Conservation (phyloP, 2,888 invertebrate genomes). For the Nymphalis c-album region DNA sequence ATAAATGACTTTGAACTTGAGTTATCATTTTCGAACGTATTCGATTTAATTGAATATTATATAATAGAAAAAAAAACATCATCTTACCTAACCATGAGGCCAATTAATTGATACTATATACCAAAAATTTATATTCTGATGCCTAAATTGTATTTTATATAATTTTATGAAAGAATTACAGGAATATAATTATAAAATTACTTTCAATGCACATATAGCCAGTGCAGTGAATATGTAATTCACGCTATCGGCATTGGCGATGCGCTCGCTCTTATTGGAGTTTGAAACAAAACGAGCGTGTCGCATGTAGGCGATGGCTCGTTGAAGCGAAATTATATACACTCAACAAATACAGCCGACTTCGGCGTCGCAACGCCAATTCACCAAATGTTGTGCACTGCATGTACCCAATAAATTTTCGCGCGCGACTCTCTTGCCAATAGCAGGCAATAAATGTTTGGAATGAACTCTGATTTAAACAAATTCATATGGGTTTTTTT, state of each 20-base stretch:
- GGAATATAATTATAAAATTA: slow-evolving; percentile 5
- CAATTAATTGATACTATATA: neutral
- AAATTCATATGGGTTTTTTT: slow-evolving; percentile 28
- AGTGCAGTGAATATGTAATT: slow-evolving; percentile 6
- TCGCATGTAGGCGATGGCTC: slow-evolving; percentile 44
- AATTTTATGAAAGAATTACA: neutral
- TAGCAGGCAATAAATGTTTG: slow-evolving; percentile 56
- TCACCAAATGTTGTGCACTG: slow-evolving; percentile 59
- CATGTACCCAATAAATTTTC: slow-evolving; percentile 59
- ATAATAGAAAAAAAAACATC: neutral
- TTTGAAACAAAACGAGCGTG: slow-evolving; percentile 45
- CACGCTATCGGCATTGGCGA: slow-evolving; percentile 24
- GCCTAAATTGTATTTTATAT: neutral
- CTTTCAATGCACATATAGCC: neutral
- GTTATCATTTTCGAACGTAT: neutral
- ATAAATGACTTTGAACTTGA: too few relatives aligned
- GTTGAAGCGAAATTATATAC: slow-evolving; percentile 60
- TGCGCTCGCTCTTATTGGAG: slow-evolving; percentile 43
- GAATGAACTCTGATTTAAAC: slow-evolving; percentile 38
- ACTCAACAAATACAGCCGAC: slow-evolving; percentile 61
- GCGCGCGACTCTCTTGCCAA: slow-evolving; percentile 54
- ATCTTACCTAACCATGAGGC: neutral
- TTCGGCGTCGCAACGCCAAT: slow-evolving; percentile 52
- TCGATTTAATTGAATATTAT: neutral
- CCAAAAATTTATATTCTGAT: neutral